Evolutionary conservation across 2,113 vertebrate species (phyloP), one percentile per base, ranked within the genome.

Genomic region (Thalassoma bifasciatum): DNA sequence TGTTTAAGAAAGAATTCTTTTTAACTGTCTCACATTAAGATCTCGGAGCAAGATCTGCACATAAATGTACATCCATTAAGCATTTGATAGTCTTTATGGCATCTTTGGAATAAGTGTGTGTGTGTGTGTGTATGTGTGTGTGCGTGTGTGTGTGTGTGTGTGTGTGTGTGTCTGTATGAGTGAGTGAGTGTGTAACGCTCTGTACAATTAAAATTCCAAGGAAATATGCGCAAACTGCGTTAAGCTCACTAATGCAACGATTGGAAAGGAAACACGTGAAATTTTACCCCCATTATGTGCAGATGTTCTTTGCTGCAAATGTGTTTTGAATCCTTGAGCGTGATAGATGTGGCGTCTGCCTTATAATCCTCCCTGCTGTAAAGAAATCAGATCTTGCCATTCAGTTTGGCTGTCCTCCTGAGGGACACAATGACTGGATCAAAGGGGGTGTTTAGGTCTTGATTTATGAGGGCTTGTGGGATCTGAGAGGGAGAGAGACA

Each of bases 371-470:
- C 85, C 72, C 87, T 69, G 81, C 81, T 87, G 82, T 86, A 85
- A 89, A 88, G 85, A 90, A 88, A 89, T 90, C 89, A 90, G 79
- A 89, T 90, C 81, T 90, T 82, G 73, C 90, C 89, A 88, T 88
- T 88, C 69, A 89, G 70, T 92, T 92, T 89, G 91, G 89, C 87
- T 86, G 81, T 85, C 77, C 86, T 92, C 89, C 91, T 86, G 76
- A 88, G 84, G 91, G 89, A 92, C 85, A 88, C 86, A 88, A 90
- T 91, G 85, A 83, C 87, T 92, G 92, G 91, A 93, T 94, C 89
- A 88, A 90, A 93, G 91, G 93, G 90, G 91, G 92, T 93, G 89
- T 92, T 92, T 91, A 91, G 92, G 88, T 89, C 88, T 88, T 92
- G 90, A 94, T 94, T 93, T 93, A 92, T 86, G 90, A 86, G 85